phyloP scores from a whole-genome alignment of 1,140 invertebrate species.

The Drosophila micromelanica region DNA sequence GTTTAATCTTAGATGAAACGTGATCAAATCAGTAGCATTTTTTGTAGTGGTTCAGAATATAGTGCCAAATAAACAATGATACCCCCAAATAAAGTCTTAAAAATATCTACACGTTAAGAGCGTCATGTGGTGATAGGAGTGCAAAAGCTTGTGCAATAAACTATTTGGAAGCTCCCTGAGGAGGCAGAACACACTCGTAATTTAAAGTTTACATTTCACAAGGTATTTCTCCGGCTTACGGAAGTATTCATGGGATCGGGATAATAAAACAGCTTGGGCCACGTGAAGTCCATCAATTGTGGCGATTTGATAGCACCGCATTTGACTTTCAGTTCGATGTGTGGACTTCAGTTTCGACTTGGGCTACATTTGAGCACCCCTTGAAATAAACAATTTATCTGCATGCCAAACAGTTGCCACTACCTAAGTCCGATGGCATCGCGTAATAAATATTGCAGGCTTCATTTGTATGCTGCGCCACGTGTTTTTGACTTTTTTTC shows the following conservation, averaged over 20 bases:
- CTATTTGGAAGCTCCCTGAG: background rate
- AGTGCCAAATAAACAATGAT: no score
- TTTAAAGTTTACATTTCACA: conserved; percentile 27
- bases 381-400: conserved; percentile 41
- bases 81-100: no score
- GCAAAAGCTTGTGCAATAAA: conserved; percentile 11
- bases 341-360: background rate
- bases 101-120: no score
- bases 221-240: conserved; percentile 13
- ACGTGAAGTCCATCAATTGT: conserved; percentile 64
- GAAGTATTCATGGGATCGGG: conserved; percentile 45
- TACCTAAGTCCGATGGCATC: conserved; percentile 26
- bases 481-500: conserved; percentile 44
- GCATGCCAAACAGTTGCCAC: conserved; percentile 34
- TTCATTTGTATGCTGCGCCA: conserved; percentile 72
- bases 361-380: background rate
- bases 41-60: no score
- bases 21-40: no score
- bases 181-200: conserved; percentile 16
- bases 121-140: background rate
- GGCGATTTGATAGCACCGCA: conserved; percentile 13
- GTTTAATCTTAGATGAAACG: no score
- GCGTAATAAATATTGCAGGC: conserved; percentile 71
- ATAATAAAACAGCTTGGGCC: conserved; percentile 50
- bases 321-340: background rate